Percentiles rank a stretch among this genome's conserved stretches.
Evolutionary conservation across 2,888 invertebrate species (phyloP).

Genomic region (Cartodere bifasciata): DNA sequence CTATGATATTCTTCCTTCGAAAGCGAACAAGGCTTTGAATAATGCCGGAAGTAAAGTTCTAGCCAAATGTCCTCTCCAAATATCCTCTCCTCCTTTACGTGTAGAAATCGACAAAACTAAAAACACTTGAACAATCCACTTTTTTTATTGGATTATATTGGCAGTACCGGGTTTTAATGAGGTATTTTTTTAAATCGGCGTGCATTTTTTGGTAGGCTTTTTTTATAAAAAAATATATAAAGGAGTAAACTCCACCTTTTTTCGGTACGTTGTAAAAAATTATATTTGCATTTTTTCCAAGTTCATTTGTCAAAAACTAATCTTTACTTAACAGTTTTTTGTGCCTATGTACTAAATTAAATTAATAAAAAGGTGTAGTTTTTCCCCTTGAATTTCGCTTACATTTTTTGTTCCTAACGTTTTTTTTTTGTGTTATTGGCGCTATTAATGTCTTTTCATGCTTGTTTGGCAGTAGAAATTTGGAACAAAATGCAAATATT

Average conservation of each 20-base stretch:
- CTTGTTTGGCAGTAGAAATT: constrained; percentile 3
- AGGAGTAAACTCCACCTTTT: constrained; percentile 12
- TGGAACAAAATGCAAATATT: constrained; percentile 3
- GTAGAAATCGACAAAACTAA: too few species aligned
- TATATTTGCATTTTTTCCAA: too few species aligned
- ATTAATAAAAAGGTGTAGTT: constrained; percentile 1
- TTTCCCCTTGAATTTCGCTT: not conserved
- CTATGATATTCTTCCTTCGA: constrained; percentile 43
- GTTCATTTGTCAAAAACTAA: too few species aligned
- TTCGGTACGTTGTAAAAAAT: too few species aligned
- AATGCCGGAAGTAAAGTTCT: constrained; percentile 35
- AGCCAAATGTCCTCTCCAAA: constrained; percentile 51
- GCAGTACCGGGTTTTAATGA: too few species aligned
- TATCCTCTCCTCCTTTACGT: too few species aligned
- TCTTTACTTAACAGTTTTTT: too few species aligned
- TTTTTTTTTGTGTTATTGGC: constrained; percentile 5
- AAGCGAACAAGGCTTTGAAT: constrained; percentile 38
- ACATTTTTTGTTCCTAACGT: not conserved
- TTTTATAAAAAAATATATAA: constrained; percentile 7
- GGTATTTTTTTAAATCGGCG: not conserved
- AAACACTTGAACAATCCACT: too few species aligned
- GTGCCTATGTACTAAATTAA: too few species aligned
- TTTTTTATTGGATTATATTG: too few species aligned
- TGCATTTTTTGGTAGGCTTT: constrained; percentile 9
- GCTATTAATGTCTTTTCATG: constrained; percentile 8